Conservation (phyloP, 2,797 vertebrate genomes). For the Paedocypris micromegethes region DNA sequence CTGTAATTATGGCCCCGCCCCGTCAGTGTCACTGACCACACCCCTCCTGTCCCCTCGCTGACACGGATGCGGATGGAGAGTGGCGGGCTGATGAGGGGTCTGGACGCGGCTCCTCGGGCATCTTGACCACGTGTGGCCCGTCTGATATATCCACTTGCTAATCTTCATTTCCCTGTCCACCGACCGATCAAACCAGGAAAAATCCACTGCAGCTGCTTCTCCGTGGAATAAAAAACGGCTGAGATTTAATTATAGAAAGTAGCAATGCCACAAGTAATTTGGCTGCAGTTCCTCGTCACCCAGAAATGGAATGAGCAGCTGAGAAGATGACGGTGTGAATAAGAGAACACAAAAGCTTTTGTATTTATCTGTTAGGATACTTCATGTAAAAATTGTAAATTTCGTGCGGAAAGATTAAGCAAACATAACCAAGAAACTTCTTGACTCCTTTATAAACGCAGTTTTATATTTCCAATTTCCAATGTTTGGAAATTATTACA, state of each 20-base stretch:
- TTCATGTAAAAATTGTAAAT: too few relatives aligned
- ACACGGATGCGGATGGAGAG: constrained; percentile 49
- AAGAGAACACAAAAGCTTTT: too few relatives aligned
- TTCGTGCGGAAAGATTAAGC: too few relatives aligned
- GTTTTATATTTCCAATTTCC: too few relatives aligned
- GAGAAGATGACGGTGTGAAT: too few relatives aligned
- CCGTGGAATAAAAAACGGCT: constrained; percentile 52
- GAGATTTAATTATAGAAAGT: constrained; percentile 50
- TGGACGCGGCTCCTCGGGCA: constrained; percentile 51
- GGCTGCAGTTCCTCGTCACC: too few relatives aligned
- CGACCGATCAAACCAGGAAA: constrained; percentile 61
- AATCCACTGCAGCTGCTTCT: constrained; percentile 66
- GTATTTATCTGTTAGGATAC: too few relatives aligned
- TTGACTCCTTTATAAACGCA: too few relatives aligned
- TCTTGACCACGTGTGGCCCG: constrained; percentile 53
- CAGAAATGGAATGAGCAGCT: too few relatives aligned
- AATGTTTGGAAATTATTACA: too few relatives aligned
- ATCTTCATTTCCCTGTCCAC: constrained; percentile 64
- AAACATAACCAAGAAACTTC: too few relatives aligned
- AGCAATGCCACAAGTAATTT: constrained; percentile 48
- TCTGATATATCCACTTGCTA: constrained; percentile 66
- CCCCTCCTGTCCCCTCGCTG: constrained; percentile 55
- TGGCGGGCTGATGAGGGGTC: constrained; percentile 65
- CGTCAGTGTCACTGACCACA: constrained; percentile 54
- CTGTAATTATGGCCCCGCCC: constrained; percentile 58